phyloP scores from a whole-genome alignment of 2,797 vertebrate species.

The Peromyscus eremicus region DNA sequence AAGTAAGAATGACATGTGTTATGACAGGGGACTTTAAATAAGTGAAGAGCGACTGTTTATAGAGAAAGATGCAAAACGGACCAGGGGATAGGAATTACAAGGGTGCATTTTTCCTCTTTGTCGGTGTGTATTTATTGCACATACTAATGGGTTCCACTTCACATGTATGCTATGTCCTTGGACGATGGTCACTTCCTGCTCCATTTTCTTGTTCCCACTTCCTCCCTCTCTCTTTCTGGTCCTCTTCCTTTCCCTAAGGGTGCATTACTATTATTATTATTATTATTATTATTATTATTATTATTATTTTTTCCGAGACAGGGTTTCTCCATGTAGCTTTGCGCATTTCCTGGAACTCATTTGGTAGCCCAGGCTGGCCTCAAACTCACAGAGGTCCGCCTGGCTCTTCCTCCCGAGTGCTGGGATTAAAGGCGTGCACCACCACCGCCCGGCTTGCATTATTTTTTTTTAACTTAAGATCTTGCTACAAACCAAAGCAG shows the following conservation, averaged over 20 bases:
- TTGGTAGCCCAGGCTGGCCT: too few relatives aligned
- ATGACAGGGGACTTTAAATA: not conserved
- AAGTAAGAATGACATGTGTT: not conserved
- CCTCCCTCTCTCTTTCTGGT: not conserved
- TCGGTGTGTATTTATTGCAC: not conserved
- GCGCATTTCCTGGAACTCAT: too few relatives aligned
- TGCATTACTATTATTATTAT: too few relatives aligned
- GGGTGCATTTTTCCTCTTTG: not conserved
- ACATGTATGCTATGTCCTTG: not conserved
- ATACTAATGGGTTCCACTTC: not conserved
- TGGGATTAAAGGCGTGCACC: too few relatives aligned
- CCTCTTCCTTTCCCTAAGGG: not conserved
- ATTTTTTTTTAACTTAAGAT: not conserved
- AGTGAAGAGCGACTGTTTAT: not conserved
- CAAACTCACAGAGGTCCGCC: too few relatives aligned
- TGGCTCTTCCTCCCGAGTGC: too few relatives aligned
- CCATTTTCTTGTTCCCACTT: not conserved
- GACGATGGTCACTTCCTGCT: not conserved
- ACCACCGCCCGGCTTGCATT: too few relatives aligned
- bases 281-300: too few relatives aligned
- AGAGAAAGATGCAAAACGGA: not conserved
- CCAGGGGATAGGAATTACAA: not conserved
- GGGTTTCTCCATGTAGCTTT: too few relatives aligned
- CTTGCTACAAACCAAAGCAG: conserved; percentile 39
- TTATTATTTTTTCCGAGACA: too few relatives aligned